Evolutionary conservation across 1,140 invertebrate species (phyloP), one percentile per base, ranked within the genome.

Genomic region (Ooceraea biroi): DNA sequence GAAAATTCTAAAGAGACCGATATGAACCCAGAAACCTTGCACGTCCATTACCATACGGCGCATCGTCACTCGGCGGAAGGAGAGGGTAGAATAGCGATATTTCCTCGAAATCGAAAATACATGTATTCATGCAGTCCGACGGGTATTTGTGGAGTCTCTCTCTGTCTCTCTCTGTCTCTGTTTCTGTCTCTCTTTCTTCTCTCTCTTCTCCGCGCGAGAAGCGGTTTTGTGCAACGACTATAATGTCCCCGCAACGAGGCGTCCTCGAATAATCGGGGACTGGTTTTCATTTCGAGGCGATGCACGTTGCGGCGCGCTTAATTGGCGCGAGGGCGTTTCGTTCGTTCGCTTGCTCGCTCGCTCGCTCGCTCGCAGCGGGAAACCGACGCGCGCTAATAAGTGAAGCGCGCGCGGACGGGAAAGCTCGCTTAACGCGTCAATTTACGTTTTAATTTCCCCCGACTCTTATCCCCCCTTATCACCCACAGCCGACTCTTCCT

Each of bases 381-480:
- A 78, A 68, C 46, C 60, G 46, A 48, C 63, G 63, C 22, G 19
- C 52, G 76, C 52, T 80, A 80, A 80, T 80, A 80, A 69, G 66
- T 41, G 65, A 36, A 46, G 65, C 76, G 41, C 36, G 65, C 76
- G 41, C 36, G 41, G 50, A 55, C 76, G 41, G 65, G 76, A 44
- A 46, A 71, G 76, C 65, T 80, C 65, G 52, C 65, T 80, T 80
- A 80, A 65, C 65, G 7, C 65, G 52, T 80, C 65, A 71, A 80
- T 80, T 80, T 58, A 80, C 55, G 66, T 80, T 80, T 80, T 80
- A 80, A 80, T 80, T 80, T 80, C 65, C 76, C 76, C 76, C 48
- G 36, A 22, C 52, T 71, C 76, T 68, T 48, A 22, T 12, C 63
- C 3, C 1, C 27, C 36, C 19, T 19, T 19, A 2, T 36, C 36